Conservation (phyloP, 2,113 vertebrate genomes). For the Percopsis transmontana region DNA sequence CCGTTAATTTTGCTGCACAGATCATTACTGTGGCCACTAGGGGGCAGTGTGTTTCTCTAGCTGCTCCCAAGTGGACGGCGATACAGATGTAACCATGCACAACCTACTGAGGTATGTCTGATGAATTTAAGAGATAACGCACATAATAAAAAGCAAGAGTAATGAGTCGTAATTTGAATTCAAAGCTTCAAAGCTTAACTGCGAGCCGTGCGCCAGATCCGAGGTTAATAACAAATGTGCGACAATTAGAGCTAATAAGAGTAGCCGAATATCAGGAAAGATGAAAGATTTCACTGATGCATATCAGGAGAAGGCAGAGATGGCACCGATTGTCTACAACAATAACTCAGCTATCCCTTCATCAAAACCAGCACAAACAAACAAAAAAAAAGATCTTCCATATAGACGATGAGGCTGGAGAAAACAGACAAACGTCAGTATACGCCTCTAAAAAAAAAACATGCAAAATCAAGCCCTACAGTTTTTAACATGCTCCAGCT, state of each 20-base stretch:
- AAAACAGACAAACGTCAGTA: conserved; percentile 19
- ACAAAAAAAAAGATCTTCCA: conserved; percentile 10
- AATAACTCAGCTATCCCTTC: conserved; percentile 40
- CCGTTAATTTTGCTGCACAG: conserved; percentile 56
- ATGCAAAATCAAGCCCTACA: conserved; percentile 26
- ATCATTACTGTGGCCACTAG: conserved; percentile 44
- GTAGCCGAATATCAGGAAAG: conserved; percentile 34
- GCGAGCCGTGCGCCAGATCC: conserved; percentile 46
- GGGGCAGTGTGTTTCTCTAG: conserved; percentile 76
- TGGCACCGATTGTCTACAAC: conserved; percentile 33
- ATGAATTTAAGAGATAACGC: conserved; percentile 64
- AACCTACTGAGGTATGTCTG: conserved; percentile 37
- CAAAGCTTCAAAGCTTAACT: conserved; percentile 31
- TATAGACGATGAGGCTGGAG: conserved; percentile 12
- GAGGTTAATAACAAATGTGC: conserved; percentile 36
- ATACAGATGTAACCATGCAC: conserved; percentile 47
- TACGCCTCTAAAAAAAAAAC: background rate
- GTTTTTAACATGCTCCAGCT: conserved; percentile 25
- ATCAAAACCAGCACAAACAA: conserved; percentile 25
- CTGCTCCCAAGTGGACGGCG: conserved; percentile 28
- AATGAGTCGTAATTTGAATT: conserved; percentile 60
- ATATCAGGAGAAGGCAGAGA: conserved; percentile 35
- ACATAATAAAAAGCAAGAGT: conserved; percentile 60
- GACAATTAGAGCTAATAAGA: conserved; percentile 42
- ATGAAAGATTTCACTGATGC: conserved; percentile 42